Evolutionary conservation across 2,888 invertebrate genomes (phyloP).

Genomic region (Masnerella sp.): DNA sequence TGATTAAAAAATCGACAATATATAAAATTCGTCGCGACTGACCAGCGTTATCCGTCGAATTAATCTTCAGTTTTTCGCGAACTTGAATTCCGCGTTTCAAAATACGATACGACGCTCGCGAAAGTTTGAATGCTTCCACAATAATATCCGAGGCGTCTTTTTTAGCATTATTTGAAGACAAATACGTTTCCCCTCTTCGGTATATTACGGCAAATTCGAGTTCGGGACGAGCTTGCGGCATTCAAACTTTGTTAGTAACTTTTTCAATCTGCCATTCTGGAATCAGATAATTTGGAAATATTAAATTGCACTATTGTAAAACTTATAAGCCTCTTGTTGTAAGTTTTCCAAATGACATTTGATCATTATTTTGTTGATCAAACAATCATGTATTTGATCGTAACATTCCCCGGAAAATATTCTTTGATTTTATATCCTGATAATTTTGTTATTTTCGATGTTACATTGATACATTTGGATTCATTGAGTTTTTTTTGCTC

Average conservation of each 20-base stretch:
- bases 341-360: slow-evolving; percentile 11
- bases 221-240: not conserved
- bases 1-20: too few relatives aligned
- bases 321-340: slow-evolving; percentile 23
- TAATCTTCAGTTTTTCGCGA: slow-evolving; percentile 1
- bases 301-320: slow-evolving; percentile 19
- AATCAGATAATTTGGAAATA: slow-evolving; percentile 27
- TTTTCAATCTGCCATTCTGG: slow-evolving; percentile 28
- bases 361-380: not conserved
- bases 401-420: too few relatives aligned
- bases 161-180: slow-evolving; percentile 30
- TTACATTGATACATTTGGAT: too few relatives aligned
- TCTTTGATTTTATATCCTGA: too few relatives aligned
- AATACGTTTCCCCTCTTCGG: slow-evolving; percentile 12
- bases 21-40: too few relatives aligned
- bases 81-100: slow-evolving; percentile 5
- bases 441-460: too few relatives aligned
- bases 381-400: too few relatives aligned
- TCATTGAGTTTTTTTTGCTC: too few relatives aligned
- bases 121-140: slow-evolving; percentile 25
- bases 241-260: slow-evolving; percentile 30
- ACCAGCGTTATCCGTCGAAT: not conserved
- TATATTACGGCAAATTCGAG: slow-evolving; percentile 13
- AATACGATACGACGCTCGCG: slow-evolving; percentile 12
- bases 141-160: slow-evolving; percentile 26